These are phyloP conservation scores for Ptychoptera albimana DNA, from an alignment of 2,888 invertebrate genomes.

Conservation along the genomic window DNA sequence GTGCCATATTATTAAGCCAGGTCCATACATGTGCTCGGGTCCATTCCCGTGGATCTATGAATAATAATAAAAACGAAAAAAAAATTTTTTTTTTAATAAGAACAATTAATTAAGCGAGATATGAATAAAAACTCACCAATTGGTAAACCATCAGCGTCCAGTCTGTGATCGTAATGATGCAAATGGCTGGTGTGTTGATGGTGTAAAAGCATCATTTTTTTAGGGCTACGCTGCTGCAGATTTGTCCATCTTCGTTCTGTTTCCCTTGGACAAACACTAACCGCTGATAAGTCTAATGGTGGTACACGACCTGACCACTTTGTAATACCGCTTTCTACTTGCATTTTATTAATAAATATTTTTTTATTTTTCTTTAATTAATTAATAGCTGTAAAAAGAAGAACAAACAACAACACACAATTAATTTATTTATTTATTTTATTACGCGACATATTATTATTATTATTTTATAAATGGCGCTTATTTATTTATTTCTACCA, in stretches of 20 bases:
- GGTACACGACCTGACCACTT: conserved; percentile 28
- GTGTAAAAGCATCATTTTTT: conserved; percentile 7
- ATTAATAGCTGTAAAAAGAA: too few species aligned
- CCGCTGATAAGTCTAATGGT: conserved; percentile 26
- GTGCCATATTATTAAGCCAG: conserved; percentile 45
- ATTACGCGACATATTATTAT: too few species aligned
- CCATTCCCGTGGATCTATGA: conserved; percentile 59
- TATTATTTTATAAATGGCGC: too few species aligned
- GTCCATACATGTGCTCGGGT: conserved; percentile 48
- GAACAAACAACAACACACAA: too few species aligned
- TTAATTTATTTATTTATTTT: too few species aligned
- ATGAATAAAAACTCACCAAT: conserved; percentile 8
- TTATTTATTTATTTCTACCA: too few species aligned
- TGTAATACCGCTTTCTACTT: conserved; percentile 26
- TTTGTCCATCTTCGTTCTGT: conserved; percentile 17
- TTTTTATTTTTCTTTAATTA: too few species aligned
- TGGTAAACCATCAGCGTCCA: conserved; percentile 24
- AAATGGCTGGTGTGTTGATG: conserved; percentile 11
- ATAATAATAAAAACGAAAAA: too few species aligned
- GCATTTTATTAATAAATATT: conserved; percentile 21
- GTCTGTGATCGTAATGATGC: conserved; percentile 6
- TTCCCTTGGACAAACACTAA: conserved; percentile 20
- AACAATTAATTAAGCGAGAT: too few species aligned
- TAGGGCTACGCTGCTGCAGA: conserved; percentile 3
- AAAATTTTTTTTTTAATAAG: too few species aligned